Conservation (phyloP, 1,140 invertebrate genomes). For the Aleiodes sp. region DNA sequence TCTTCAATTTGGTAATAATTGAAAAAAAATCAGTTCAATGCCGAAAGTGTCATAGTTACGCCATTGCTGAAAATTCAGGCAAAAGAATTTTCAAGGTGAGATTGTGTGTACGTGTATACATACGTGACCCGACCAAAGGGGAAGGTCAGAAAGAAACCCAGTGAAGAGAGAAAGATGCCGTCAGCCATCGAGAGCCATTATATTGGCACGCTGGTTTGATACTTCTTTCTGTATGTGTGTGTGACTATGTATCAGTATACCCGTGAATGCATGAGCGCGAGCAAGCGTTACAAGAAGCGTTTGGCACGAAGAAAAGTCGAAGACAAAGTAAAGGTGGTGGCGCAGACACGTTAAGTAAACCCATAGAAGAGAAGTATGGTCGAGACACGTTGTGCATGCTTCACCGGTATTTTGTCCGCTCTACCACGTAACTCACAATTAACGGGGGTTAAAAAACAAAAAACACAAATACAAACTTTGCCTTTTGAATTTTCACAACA, state of each 20-base stretch:
- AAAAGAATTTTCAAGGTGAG: constrained; percentile 11
- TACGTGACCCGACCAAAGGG: constrained; percentile 13
- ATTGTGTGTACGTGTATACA: not conserved
- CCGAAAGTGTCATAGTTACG: constrained; percentile 5
- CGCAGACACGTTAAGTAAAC: constrained; percentile 14
- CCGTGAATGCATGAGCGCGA: too few species aligned
- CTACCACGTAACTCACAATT: not conserved
- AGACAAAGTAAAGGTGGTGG: constrained; percentile 9
- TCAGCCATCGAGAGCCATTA: constrained; percentile 13
- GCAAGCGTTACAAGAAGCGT: not conserved
- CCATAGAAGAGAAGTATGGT: not conserved
- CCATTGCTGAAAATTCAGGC: not conserved
- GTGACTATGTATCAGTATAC: not conserved
- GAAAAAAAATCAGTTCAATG: too few species aligned
- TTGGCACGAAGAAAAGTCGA: not conserved
- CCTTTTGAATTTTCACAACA: too few species aligned
- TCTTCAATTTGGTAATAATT: too few species aligned
- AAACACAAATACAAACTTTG: too few species aligned
- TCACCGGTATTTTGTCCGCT: not conserved
- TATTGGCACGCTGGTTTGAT: not conserved
- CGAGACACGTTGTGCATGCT: not conserved
- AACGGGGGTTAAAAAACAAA: not conserved
- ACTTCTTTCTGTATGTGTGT: not conserved
- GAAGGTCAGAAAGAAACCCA: constrained; percentile 17
- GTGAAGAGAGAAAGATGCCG: not conserved